Base-by-base conservation (phyloP, 1,140 invertebrate species). In the Penaeus indicus region DNA sequence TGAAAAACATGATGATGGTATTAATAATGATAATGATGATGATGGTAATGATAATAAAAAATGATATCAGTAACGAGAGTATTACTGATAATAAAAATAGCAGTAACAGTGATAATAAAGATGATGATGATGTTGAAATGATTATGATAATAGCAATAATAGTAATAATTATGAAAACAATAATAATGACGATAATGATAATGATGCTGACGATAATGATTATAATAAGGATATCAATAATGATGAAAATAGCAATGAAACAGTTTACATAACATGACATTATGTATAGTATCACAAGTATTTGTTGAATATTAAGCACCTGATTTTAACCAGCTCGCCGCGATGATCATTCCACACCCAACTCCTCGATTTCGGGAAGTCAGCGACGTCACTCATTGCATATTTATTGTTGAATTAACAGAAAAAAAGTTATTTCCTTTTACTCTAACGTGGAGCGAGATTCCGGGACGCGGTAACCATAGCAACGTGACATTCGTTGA, bases 341-440 rank as follows among this genome's bases (percentile, higher is more conserved):
- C 87, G 81, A 38, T 88, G 81, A 11, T 88, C 87, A 64, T 88
- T 88, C 87, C 87, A 88, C 32, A 84, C 81, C 87, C 87, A 88
- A 19, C 87, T 84, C 60, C 84, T 88, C 4, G 87, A 88, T 79
- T 78, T 84, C 0, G 82, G 82, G 27, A 42, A 78, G 38, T 54
- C 21, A 18, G 62, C 42, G n/a, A 11, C 75, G 38, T 38, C 63
- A 42, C 27, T 64, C 72, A 79, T 78, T 13, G 47, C 80, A 63
- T 16, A 62, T 32, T 0, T 83, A 21, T n/a, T 38, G 83, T 42
- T 54, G 42, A 21, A 19, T 84, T 38, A 72, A 47, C 64, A 63
- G 19, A 22, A 72, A 62, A 22, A 72, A 62, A 64, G 16, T 42
- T 42, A 42, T 11, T 13, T 54, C 1, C 10, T 8, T 54, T 16